Percentiles rank a stretch among this genome's conserved stretches.
These are phyloP conservation scores for Plecturocebus donacophilus DNA, from an alignment of 2,113 vertebrate species.

Conservation along the genomic window DNA sequence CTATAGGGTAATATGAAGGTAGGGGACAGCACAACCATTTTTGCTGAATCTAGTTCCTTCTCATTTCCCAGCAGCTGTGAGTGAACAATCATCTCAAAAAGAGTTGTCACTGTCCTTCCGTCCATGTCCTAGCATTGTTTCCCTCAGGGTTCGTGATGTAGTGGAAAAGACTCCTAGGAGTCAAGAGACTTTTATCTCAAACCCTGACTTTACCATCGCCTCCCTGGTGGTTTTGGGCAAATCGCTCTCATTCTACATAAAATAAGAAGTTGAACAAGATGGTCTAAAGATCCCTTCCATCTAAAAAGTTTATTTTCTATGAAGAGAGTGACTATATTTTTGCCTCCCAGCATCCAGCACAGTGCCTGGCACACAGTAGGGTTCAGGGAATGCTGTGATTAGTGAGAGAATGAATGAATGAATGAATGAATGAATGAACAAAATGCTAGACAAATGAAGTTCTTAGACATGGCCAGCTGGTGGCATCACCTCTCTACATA, in stretches of 20 bases:
- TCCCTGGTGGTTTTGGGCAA: background rate
- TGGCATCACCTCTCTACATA: conserved; percentile 13
- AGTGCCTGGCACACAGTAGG: background rate
- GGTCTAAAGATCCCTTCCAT: background rate
- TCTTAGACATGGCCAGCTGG: background rate
- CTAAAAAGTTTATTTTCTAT: background rate
- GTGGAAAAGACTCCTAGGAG: background rate
- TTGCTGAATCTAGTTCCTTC: background rate
- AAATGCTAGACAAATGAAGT: background rate
- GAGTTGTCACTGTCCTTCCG: background rate
- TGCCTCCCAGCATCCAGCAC: background rate
- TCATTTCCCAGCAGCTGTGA: background rate
- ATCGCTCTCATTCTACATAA: background rate
- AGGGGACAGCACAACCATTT: background rate
- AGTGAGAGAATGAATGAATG: background rate
- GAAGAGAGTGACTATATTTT: background rate
- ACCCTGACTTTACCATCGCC: background rate
- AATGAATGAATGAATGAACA: background rate
- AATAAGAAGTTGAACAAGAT: background rate
- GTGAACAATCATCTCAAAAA: background rate
- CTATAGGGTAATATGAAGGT: background rate
- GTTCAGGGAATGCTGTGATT: background rate
- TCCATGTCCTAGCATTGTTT: background rate
- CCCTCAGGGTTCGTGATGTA: background rate
- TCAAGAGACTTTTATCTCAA: background rate